These are phyloP conservation scores for Pelusios castaneus DNA, from an alignment of 2,113 vertebrate species.

Conservation along the genomic window DNA sequence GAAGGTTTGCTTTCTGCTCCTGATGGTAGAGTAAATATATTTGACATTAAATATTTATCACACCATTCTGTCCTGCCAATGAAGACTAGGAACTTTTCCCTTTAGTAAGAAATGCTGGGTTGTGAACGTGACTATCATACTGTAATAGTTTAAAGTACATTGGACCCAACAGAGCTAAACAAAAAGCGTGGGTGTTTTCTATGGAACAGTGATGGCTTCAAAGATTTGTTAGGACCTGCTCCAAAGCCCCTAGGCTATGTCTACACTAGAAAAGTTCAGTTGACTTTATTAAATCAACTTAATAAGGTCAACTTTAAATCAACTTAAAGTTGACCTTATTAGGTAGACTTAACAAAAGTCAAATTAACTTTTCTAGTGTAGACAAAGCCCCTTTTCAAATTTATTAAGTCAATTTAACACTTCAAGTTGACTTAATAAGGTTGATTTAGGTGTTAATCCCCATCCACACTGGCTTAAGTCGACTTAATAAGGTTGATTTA, in stretches of 20 bases:
- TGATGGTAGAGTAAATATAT: not conserved
- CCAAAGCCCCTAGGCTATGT: not conserved
- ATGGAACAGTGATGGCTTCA: slow-evolving; percentile 31
- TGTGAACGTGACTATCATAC: not conserved
- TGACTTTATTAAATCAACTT: too few relatives aligned
- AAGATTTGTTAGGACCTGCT: slow-evolving; percentile 35
- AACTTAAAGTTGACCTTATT: too few relatives aligned
- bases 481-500: too few relatives aligned
- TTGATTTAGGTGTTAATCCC: too few relatives aligned
- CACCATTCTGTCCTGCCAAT: not conserved
- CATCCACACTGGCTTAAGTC: too few relatives aligned
- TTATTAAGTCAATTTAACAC: too few relatives aligned
- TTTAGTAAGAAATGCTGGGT: slow-evolving; percentile 23
- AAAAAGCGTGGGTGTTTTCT: slow-evolving; percentile 24
- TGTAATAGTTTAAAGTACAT: slow-evolving; percentile 48
- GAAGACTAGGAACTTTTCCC: slow-evolving; percentile 13
- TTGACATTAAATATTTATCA: slow-evolving; percentile 20
- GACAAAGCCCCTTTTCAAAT: too few relatives aligned
- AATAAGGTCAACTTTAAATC: too few relatives aligned
- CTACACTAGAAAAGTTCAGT: too few relatives aligned
- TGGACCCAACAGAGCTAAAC: slow-evolving; percentile 24
- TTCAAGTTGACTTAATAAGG: too few relatives aligned
- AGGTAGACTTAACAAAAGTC: too few relatives aligned
- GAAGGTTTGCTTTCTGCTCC: slow-evolving; percentile 37
- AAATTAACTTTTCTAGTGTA: too few relatives aligned